Conservation (phyloP, 2,113 vertebrate genomes). For the Ursus arctos region DNA sequence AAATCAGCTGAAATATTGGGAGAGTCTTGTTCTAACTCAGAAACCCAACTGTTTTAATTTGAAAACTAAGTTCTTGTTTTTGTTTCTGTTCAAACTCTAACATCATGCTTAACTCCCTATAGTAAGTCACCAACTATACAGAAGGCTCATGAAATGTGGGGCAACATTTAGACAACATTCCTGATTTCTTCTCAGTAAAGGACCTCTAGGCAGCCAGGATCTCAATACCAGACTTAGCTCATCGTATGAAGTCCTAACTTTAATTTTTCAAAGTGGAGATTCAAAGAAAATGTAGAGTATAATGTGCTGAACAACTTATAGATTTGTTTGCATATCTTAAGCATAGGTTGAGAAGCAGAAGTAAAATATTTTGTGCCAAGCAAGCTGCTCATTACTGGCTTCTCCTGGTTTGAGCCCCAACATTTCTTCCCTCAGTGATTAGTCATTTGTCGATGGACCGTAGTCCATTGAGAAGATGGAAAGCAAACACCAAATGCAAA, state of each 20-base stretch:
- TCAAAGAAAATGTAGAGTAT: not conserved
- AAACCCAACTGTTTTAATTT: not conserved
- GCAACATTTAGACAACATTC: not conserved
- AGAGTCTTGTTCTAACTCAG: not conserved
- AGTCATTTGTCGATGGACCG: conserved; percentile 40
- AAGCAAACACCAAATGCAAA: conserved; percentile 47
- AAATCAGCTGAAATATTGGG: not conserved
- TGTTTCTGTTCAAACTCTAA: not conserved
- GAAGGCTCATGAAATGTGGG: not conserved
- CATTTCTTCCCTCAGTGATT: not conserved
- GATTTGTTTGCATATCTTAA: not conserved
- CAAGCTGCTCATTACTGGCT: not conserved
- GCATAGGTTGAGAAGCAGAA: not conserved
- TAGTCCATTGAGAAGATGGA: conserved; percentile 59
- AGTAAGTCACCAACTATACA: not conserved
- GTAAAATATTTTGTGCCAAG: conserved; percentile 1
- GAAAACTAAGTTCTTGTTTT: not conserved
- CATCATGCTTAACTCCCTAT: not conserved
- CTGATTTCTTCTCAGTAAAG: not conserved
- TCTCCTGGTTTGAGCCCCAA: not conserved
- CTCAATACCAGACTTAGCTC: not conserved
- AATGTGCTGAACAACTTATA: not conserved
- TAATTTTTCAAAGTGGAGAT: not conserved
- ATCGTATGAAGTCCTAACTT: not conserved
- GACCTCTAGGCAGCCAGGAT: not conserved